Base-by-base conservation (phyloP, 2,888 invertebrate species). In the Ctenicera cuprea region DNA sequence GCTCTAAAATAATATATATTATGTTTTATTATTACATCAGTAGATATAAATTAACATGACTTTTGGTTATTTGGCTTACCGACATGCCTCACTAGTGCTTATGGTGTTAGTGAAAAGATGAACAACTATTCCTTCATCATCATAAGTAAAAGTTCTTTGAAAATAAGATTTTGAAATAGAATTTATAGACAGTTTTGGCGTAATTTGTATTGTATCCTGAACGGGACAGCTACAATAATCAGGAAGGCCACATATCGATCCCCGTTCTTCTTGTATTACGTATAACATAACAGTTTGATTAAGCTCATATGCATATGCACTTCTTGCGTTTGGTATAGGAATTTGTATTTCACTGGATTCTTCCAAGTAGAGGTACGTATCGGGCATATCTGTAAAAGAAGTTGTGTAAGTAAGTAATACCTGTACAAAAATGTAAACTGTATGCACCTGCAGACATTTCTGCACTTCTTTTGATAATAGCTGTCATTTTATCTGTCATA, bases 351-450 rank as follows among this genome's bases (percentile, higher is more conserved):
- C 80, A 4, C 78, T 77, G 3, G 84, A 82, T 74, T 81, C 83
- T 77, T 87, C 86, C 22, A 87, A 79, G 76, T 86, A 86, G 79
- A 86, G 79, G 65, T 81, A 83, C 66, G 84, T 82, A 57, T 76
- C 80, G 20, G 84, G 82, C 64, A 85, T 73, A 68, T 77, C 86
- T 86, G 41, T 14, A 78, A 81, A 65, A 67, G 37, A 66, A 43
- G 2, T 3, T 18, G 16, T 48, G 12, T 16, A 16, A 9, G 16
- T n/a, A 48, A 43, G 3, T 14, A 12, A 43, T 8, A 16, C 16
- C 3, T 16, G 16, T n/a, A n/a, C n/a, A 43, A 14, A 16, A 75
- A 1, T 50, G 37, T 45, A 73, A 63, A 14, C 12, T 41, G 11
- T 38, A 26, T 61, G 22, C 26, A 20, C 26, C 20, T 30, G 5